Base-by-base conservation (phyloP, 2,797 vertebrate genomes). In the Sphenopsis melanotis region DNA sequence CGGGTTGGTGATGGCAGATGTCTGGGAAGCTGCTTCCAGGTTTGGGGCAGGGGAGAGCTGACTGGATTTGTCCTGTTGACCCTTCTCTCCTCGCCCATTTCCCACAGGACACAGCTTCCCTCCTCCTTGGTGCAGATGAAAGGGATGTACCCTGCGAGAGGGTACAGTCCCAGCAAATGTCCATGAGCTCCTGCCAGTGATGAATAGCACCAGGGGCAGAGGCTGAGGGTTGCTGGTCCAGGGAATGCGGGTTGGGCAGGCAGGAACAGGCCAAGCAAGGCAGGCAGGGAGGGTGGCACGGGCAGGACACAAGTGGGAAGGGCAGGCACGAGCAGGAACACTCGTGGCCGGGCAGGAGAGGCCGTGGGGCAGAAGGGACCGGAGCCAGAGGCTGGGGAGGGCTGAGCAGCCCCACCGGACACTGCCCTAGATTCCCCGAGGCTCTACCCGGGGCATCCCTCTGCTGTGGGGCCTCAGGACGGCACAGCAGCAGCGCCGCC, bases 371-470 rank as follows among this genome's bases (percentile, higher is more conserved):
- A 49, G 39, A 15, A 11, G 11, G 18, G 6, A 3, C 13, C 1
- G 0, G 26, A 39, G 49, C 32, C 15, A 7, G 50, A 6, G 37
- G 4, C 32, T 3, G 3, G 15, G n/a, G 3, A 29, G 24, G 6
- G 61, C 37, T 13, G 65, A 72, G 26, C 24, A 3, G 2, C 11
- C 19, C n/a, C 4, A 12, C 44, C 2, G 3, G 57, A 26, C 57
- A 8, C 57, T 21, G 24, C 8, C 52, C 1, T 1, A 5, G 0
- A 4, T 32, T 29, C 19, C 19, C 19, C 5, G 14, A 24, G 39
- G 30, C 14, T 32, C 27, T 27, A 21, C 8, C 14, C 20, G 13
- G 15, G 77, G 52, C 37, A 47, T 1, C 3, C 4, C 23, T 15
- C 0, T 1, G 18, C 22, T 6, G 2, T 10, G 34, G 59, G 36